phyloP scores from a whole-genome alignment of 2,797 vertebrate genomes.

The Yasuhikotakia modesta region DNA sequence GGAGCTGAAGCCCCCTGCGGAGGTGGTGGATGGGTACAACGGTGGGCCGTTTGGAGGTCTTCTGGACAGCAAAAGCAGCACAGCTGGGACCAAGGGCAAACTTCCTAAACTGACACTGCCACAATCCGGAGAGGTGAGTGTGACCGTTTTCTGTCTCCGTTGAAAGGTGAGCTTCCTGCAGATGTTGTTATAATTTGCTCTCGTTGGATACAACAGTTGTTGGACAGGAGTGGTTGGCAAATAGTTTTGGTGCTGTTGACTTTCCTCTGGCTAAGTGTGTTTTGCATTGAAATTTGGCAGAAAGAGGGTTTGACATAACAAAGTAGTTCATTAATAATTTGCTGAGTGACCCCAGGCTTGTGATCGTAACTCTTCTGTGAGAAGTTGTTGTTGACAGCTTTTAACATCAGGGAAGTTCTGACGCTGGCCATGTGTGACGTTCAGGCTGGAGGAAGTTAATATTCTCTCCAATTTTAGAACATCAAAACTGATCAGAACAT shows the following conservation, averaged over 20 bases:
- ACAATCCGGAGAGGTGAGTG: slow-evolving; percentile 91
- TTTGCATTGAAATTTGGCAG: slow-evolving; percentile 55
- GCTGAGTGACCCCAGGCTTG: slow-evolving; percentile 46
- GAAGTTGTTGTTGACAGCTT: slow-evolving; percentile 28
- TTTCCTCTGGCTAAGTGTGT: slow-evolving; percentile 45
- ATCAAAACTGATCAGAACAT: slow-evolving; percentile 21
- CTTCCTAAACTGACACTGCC: slow-evolving; percentile 91
- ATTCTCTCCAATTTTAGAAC: not conserved
- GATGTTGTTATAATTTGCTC: slow-evolving; percentile 36
- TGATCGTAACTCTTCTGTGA: slow-evolving; percentile 21
- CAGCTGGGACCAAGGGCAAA: slow-evolving; percentile 86
- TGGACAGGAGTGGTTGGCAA: slow-evolving; percentile 32
- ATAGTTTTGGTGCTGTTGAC: slow-evolving; percentile 16
- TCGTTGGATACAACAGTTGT: slow-evolving; percentile 27
- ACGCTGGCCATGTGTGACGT: not conserved
- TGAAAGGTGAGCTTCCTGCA: slow-evolving; percentile 27
- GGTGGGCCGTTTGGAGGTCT: slow-evolving; percentile 82
- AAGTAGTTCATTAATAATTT: slow-evolving; percentile 56
- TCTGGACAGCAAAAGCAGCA: slow-evolving; percentile 81
- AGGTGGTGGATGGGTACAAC: slow-evolving; percentile 87
- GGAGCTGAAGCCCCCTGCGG: slow-evolving; percentile 84
- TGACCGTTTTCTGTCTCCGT: not conserved
- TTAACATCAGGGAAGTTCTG: slow-evolving; percentile 30
- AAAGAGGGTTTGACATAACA: slow-evolving; percentile 53
- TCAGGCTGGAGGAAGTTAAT: slow-evolving; percentile 18